Conservation (phyloP, 2,797 vertebrate species). For the Adrianichthys oophorus region DNA sequence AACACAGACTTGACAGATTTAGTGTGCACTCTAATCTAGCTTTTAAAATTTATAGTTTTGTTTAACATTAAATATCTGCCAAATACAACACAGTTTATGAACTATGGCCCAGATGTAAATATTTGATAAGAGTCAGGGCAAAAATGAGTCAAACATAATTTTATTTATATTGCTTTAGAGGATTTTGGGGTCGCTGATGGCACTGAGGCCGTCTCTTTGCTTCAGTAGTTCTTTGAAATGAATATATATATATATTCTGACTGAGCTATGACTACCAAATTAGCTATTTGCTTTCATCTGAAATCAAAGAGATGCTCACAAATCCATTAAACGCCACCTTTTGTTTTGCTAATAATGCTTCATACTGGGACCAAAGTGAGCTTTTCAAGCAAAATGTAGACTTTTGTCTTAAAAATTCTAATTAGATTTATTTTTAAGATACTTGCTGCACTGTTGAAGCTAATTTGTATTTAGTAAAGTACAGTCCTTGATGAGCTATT, state of each 20-base stretch:
- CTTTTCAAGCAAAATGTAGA: slow-evolving; percentile 76
- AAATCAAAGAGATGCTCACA: slow-evolving; percentile 75
- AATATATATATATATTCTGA: slow-evolving; percentile 46
- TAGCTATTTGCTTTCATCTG: slow-evolving; percentile 73
- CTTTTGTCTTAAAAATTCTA: slow-evolving; percentile 81
- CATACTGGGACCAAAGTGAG: slow-evolving; percentile 70
- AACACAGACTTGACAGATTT: slow-evolving; percentile 69
- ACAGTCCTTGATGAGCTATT: slow-evolving; percentile 82
- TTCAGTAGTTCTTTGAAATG: slow-evolving; percentile 61
- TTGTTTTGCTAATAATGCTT: slow-evolving; percentile 72
- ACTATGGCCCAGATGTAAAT: slow-evolving; percentile 41
- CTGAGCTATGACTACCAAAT: slow-evolving; percentile 59
- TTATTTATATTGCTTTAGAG: slow-evolving; percentile 5
- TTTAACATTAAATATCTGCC: slow-evolving; percentile 42
- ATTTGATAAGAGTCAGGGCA: slow-evolving; percentile 24
- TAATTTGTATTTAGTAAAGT: slow-evolving; percentile 84
- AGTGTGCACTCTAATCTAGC: slow-evolving; percentile 70
- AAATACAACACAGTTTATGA: slow-evolving; percentile 43
- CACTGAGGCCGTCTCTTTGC: slow-evolving; percentile 37
- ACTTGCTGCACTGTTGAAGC: slow-evolving; percentile 68
- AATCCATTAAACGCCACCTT: slow-evolving; percentile 74
- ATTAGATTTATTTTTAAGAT: slow-evolving; percentile 79
- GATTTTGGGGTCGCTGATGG: slow-evolving; percentile 13
- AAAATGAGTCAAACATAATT: slow-evolving; percentile 21
- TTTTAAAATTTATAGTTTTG: slow-evolving; percentile 56